Evolutionary conservation across 2,113 vertebrate genomes (phyloP).

Genomic region (Myiozetetes cayanensis): DNA sequence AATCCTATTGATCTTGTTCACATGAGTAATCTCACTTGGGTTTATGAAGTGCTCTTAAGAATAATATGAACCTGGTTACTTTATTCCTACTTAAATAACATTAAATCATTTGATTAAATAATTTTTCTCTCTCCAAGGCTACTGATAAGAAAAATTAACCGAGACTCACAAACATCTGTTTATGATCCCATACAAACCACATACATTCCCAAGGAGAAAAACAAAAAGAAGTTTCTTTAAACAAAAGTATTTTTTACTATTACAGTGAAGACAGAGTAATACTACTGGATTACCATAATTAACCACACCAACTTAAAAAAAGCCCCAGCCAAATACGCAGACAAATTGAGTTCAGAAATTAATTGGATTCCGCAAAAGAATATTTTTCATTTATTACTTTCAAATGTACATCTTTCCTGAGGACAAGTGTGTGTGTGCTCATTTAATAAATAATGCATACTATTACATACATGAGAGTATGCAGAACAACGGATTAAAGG

Average conservation of each 20-base stretch:
- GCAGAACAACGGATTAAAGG: not conserved
- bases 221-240: not conserved
- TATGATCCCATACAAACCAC: not conserved
- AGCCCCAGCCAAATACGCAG: not conserved
- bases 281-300: not conserved
- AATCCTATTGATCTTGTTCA: constrained; percentile 4
- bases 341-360: not conserved
- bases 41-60: not conserved
- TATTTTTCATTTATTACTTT: not conserved
- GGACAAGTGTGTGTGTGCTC: not conserved
- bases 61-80: not conserved
- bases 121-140: not conserved
- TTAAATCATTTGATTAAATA: not conserved
- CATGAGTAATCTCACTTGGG: not conserved
- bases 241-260: not conserved
- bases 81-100: not conserved
- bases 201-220: not conserved
- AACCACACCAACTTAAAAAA: not conserved
- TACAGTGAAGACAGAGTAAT: not conserved
- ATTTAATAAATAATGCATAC: not conserved
- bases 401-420: not conserved
- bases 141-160: not conserved
- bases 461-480: not conserved
- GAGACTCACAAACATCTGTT: not conserved
- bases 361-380: not conserved